Evolutionary conservation across 2,797 vertebrate species (phyloP), one percentile per base, ranked within the genome.

Genomic region (Paratrypauchen microcephalus): DNA sequence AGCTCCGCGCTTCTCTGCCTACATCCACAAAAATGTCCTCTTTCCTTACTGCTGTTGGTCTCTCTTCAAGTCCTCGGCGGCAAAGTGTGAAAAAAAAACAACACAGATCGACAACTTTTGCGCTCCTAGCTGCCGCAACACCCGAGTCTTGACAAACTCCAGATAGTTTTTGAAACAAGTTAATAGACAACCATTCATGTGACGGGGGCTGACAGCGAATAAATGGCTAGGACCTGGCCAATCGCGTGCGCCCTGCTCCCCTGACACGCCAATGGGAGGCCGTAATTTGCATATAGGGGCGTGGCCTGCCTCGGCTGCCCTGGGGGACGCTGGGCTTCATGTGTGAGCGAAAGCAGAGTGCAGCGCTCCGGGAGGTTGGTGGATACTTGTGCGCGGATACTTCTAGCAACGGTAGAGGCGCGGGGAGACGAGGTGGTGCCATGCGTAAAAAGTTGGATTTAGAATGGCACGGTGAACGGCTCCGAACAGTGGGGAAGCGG

Each of bases 181-280:
- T 99, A 97, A 98, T 98, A 98, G 96, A 98, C 96, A 97, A 97
- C 95, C 97, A 93, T 98, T 96, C 96, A 98, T 98, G 96, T 96
- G 96, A 96, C 91, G 95, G 93, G 63, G 95, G 95, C 95, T 97
- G 97, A 96, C 97, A 96, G 95, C 91, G 94, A 97, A 99, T 98
- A 98, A 99, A 98, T 98, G 96, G 91, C 91, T 95, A 95, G 88
- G 89, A 91, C 86, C 91, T 91, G 95, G 91, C 97, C 97, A 98
- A 99, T 99, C 95, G 95, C 90, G 92, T 92, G 75, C 67, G 92
- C 83, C 86, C 91, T 92, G 94, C 93, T 94, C 95, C 94, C 91
- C 92, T 75, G 81, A 86, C 86, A 73, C 94, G 79, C 94, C 94
- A 94, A 92, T 87, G 94, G 94, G 91, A 87, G 92, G 84, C 88